Percentiles rank a stretch among this genome's conserved stretches.
phyloP scores from a whole-genome alignment of 2,797 vertebrate species.

The Yasuhikotakia modesta region DNA sequence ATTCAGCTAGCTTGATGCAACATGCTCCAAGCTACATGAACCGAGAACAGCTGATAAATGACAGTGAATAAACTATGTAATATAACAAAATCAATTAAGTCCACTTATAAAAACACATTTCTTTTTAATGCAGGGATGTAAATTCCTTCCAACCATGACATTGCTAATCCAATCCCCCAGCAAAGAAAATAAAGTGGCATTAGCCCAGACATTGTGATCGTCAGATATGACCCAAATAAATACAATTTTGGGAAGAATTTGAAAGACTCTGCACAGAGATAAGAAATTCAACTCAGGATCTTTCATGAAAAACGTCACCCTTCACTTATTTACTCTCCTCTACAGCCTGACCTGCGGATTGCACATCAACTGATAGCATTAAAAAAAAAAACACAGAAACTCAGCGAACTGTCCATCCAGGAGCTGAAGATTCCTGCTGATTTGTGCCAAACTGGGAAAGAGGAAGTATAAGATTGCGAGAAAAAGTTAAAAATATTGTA shows the following conservation, averaged over 20 bases:
- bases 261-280: conserved; percentile 12
- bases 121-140: conserved; percentile 24
- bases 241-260: conserved; percentile 34
- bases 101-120: conserved; percentile 33
- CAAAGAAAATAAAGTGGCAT: conserved; percentile 27
- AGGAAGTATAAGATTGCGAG: conserved; percentile 12
- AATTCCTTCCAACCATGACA: conserved; percentile 32
- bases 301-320: conserved; percentile 22
- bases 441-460: conserved; percentile 21
- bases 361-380: conserved; percentile 10
- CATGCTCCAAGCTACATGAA: conserved; percentile 9
- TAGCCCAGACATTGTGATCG: conserved; percentile 39
- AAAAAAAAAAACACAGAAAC: conserved; percentile 46
- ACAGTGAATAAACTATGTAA: conserved; percentile 40
- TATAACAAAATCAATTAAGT: conserved; percentile 40
- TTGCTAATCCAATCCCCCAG: conserved; percentile 23
- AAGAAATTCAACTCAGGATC: conserved; percentile 26
- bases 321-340: conserved; percentile 9
- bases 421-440: conserved; percentile 2
- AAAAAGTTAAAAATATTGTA: conserved; percentile 43
- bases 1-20: conserved; percentile 7
- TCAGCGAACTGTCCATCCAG: conserved; percentile 16
- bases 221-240: conserved; percentile 57
- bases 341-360: conserved; percentile 34
- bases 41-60: conserved; percentile 44